These are phyloP conservation scores for Propithecus perrieri DNA, from an alignment of 2,797 vertebrate species.

Conservation along the genomic window DNA sequence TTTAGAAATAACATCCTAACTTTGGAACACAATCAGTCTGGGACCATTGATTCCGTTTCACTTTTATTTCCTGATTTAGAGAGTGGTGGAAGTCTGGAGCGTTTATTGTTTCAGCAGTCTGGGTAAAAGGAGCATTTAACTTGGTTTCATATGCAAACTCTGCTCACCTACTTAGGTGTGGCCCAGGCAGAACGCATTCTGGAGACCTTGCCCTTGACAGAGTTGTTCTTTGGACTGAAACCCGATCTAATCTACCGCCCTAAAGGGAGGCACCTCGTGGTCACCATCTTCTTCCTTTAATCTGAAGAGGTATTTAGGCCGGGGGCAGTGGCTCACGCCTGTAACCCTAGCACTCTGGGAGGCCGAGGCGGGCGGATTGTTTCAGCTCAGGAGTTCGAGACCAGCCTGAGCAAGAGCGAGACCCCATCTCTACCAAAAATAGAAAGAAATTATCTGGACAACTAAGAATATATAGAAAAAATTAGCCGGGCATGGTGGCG, in stretches of 20 bases:
- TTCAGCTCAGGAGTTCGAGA: no score
- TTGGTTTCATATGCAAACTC: not conserved
- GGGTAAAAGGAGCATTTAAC: not conserved
- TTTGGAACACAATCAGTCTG: not conserved
- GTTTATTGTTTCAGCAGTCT: not conserved
- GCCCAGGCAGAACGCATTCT: not conserved
- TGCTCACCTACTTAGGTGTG: not conserved
- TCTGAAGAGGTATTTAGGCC: not conserved
- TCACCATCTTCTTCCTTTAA: not conserved
- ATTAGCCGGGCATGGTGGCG: fast-evolving
- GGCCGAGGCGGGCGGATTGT: no score
- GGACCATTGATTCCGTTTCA: not conserved
- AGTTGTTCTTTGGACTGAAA: not conserved
- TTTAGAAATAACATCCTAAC: not conserved
- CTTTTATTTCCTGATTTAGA: not conserved
- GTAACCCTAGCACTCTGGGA: no score
- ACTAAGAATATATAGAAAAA: no score
- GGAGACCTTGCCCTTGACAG: not conserved
- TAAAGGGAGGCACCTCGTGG: not conserved
- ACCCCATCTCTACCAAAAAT: no score
- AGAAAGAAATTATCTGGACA: no score
- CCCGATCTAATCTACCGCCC: not conserved
- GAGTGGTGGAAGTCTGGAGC: not conserved
- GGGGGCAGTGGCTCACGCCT: no score
- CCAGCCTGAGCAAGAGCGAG: no score